Evolutionary conservation across 2,113 vertebrate species (phyloP).

Genomic region (Motacilla alba): DNA sequence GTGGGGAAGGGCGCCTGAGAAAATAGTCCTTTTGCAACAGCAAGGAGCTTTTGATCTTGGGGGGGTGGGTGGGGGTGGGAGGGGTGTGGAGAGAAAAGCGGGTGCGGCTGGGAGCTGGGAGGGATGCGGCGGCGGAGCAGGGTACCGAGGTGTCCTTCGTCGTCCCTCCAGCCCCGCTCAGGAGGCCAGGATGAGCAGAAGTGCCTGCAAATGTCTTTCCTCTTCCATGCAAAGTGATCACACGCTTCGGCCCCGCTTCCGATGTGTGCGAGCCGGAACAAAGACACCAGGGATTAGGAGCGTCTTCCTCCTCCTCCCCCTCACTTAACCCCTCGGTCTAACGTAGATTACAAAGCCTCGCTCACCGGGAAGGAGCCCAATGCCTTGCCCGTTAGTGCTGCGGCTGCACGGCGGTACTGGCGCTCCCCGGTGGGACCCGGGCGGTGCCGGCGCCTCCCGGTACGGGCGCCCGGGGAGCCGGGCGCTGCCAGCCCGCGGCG

Average conservation of each 20-base stretch:
- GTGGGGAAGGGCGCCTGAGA: constrained; percentile 76
- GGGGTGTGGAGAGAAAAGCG: background rate
- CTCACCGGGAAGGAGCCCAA: background rate
- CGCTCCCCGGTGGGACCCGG: background rate
- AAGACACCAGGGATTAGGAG: background rate
- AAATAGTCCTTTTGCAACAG: constrained; percentile 68
- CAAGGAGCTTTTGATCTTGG: constrained; percentile 73
- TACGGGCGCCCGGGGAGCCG: background rate
- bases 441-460: background rate
- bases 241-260: background rate
- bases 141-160: background rate
- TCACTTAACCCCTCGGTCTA: background rate
- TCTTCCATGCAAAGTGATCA: background rate
- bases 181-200: background rate
- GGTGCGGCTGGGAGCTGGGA: background rate
- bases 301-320: background rate
- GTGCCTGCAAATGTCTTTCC: background rate
- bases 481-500: background rate
- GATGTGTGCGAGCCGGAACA: background rate
- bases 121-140: background rate
- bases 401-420: background rate
- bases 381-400: background rate
- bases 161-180: background rate
- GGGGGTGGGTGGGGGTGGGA: background rate
- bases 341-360: background rate